Conservation (phyloP, 2,888 invertebrate species). For the Drosophila meridiana region DNA sequence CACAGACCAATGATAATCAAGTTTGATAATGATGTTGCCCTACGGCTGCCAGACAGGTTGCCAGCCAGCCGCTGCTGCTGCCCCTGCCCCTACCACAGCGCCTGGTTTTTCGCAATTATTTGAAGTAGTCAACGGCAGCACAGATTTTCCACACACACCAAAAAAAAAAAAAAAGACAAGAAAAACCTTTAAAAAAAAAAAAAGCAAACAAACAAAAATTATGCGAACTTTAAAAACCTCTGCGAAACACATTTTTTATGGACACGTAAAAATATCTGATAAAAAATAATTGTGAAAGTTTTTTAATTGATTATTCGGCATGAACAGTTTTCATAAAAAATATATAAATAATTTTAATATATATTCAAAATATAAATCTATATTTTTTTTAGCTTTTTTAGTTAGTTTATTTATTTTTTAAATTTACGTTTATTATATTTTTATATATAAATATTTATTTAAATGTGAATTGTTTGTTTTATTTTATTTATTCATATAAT, state of each 20-base stretch:
- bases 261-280: not conserved
- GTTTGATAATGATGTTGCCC: constrained; percentile 68
- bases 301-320: not conserved
- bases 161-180: not conserved
- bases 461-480: not conserved
- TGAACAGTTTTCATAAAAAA: not conserved
- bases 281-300: not conserved
- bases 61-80: constrained; percentile 18
- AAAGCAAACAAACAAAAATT: constrained; percentile 8
- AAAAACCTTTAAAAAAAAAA: constrained; percentile 16
- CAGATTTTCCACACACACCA: constrained; percentile 41
- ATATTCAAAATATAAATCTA: not conserved
- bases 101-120: constrained; percentile 61
- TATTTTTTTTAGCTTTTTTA: not conserved
- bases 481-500: not conserved
- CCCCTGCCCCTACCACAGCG: constrained; percentile 2
- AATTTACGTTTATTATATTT: not conserved
- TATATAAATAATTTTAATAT: not conserved
- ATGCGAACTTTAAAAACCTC: not conserved
- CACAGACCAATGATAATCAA: constrained; percentile 52
- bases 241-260: not conserved
- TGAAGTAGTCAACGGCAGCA: constrained; percentile 63
- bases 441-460: not conserved
- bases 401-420: not conserved
- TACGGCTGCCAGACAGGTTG: constrained; percentile 61